Evolutionary conservation across 1,140 invertebrate species (phyloP).

Genomic region (Penaeus chinensis): DNA sequence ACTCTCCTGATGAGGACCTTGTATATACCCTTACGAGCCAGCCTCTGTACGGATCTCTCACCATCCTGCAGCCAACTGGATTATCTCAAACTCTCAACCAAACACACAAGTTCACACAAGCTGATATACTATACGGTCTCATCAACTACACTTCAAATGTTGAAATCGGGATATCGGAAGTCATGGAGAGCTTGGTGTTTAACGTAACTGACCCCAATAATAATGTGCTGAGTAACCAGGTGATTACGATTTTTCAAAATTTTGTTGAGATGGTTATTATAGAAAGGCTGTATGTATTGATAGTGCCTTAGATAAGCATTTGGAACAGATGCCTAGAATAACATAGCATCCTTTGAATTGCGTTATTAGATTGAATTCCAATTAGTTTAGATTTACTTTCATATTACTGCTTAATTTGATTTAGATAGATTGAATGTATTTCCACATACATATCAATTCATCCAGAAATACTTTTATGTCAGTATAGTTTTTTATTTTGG

Average conservation of each 20-base stretch:
- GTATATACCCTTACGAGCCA: slow-evolving; percentile 55
- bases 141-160: slow-evolving; percentile 51
- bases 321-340: too few relatives aligned
- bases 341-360: too few relatives aligned
- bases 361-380: too few relatives aligned
- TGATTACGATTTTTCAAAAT: not conserved
- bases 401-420: too few relatives aligned
- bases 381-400: too few relatives aligned
- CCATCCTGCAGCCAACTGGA: slow-evolving; percentile 33
- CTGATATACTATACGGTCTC: slow-evolving; percentile 44
- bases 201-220: slow-evolving; percentile 69
- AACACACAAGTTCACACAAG: slow-evolving; percentile 60
- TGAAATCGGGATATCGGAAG: slow-evolving; percentile 46
- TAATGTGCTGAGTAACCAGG: slow-evolving; percentile 66
- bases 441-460: too few relatives aligned
- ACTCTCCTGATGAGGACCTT: slow-evolving; percentile 55
- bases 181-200: slow-evolving; percentile 50
- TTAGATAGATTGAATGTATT: too few relatives aligned
- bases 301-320: too few relatives aligned
- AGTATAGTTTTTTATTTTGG: too few relatives aligned
- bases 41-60: slow-evolving; percentile 43
- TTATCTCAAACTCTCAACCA: slow-evolving; percentile 43
- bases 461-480: too few relatives aligned
- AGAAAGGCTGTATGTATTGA: not conserved
- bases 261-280: not conserved